Conservation (phyloP, 2,113 vertebrate species). For the human region DNA sequence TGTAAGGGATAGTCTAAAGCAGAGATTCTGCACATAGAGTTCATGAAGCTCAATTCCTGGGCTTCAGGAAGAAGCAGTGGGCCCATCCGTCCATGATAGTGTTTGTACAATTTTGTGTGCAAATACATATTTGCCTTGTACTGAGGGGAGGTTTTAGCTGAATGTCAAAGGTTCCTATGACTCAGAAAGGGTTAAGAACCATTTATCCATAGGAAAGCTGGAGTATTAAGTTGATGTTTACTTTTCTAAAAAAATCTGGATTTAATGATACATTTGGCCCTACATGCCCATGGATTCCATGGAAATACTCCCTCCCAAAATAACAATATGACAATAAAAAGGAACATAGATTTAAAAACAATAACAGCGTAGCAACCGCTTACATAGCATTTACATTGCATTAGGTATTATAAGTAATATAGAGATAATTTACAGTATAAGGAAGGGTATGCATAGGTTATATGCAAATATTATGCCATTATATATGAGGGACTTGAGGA, state of each 20-base stretch:
- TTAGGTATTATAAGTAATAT: not conserved
- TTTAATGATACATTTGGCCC: conserved; percentile 1
- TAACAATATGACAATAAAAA: not conserved
- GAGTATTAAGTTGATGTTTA: not conserved
- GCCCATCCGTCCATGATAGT: not conserved
- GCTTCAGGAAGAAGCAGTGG: too few relatives aligned
- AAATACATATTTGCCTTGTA: not conserved
- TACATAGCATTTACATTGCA: not conserved
- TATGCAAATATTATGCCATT: not conserved
- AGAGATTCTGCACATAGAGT: not conserved
- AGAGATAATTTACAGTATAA: not conserved
- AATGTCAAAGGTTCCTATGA: not conserved
- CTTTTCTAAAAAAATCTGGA: conserved; percentile 9
- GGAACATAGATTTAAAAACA: not conserved
- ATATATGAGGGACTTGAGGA: not conserved
- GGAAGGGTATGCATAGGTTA: not conserved
- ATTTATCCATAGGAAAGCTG: not conserved
- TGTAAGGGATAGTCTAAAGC: not conserved
- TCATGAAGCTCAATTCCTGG: not conserved
- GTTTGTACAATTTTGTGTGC: not conserved
- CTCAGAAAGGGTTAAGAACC: not conserved
- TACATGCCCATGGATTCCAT: not conserved
- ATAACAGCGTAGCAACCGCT: not conserved
- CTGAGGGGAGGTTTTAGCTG: not conserved
- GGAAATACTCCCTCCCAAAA: too few relatives aligned